Conservation (phyloP, 2,888 invertebrate species). For the Apamea crenata region DNA sequence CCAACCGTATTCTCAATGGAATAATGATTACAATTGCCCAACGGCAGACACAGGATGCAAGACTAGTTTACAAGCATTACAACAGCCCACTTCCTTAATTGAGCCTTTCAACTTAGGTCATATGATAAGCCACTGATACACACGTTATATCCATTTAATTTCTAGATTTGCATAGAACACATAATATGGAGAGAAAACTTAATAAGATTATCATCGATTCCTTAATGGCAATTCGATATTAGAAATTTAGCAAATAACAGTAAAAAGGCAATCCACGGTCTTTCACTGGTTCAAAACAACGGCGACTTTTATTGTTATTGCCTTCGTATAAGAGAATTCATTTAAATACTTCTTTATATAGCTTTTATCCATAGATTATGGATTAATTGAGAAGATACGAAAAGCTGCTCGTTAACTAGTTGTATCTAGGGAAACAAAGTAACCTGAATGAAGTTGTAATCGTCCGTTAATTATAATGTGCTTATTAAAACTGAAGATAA, state of each 20-base stretch:
- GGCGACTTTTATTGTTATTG: slow-evolving; percentile 57
- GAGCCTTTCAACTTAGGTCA: slow-evolving; percentile 57
- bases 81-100: slow-evolving; percentile 60
- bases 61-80: slow-evolving; percentile 53
- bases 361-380: slow-evolving; percentile 42
- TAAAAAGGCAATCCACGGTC: slow-evolving; percentile 48
- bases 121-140: slow-evolving; percentile 53
- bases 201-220: slow-evolving; percentile 41
- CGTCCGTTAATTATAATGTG: slow-evolving; percentile 40
- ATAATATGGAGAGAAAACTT: slow-evolving; percentile 52
- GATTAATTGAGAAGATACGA: slow-evolving; percentile 33
- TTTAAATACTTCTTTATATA: slow-evolving; percentile 40
- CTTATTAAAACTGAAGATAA: slow-evolving; percentile 43
- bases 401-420: slow-evolving; percentile 23
- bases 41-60: slow-evolving; percentile 39
- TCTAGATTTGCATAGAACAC: slow-evolving; percentile 33
- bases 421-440: slow-evolving; percentile 47
- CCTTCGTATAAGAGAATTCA: slow-evolving; percentile 38
- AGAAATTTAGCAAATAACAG: slow-evolving; percentile 61
- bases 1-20: slow-evolving; percentile 12
- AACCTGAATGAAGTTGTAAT: slow-evolving; percentile 41
- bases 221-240: slow-evolving; percentile 45
- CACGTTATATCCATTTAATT: slow-evolving; percentile 34
- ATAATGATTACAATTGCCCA: slow-evolving; percentile 34
- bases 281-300: slow-evolving; percentile 50